phyloP scores from a whole-genome alignment of 2,113 vertebrate species.

The Nyctereutes procyonoides region DNA sequence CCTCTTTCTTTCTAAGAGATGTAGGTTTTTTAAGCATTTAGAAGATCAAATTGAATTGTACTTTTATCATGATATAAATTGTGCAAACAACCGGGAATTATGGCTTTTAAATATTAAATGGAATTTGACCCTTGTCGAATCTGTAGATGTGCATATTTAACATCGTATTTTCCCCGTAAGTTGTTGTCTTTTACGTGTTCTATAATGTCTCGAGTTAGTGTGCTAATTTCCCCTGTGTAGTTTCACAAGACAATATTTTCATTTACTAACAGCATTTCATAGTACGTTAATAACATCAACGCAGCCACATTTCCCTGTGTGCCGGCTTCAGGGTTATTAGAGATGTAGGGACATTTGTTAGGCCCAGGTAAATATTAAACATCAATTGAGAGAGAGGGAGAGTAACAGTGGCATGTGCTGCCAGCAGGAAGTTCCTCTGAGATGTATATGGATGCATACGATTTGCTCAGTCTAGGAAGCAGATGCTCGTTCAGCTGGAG shows the following conservation, averaged over 20 bases:
- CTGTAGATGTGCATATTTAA: conserved; percentile 25
- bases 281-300: background rate
- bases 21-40: background rate
- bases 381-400: background rate
- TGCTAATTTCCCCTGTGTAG: conserved; percentile 1
- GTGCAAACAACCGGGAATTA: conserved; percentile 44
- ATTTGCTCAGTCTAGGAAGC: background rate
- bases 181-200: background rate
- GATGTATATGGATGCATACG: background rate
- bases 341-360: background rate
- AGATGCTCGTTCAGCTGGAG: background rate
- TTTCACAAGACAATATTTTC: conserved; percentile 3
- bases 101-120: conserved; percentile 26
- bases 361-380: conserved; percentile 28
- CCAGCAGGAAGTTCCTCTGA: background rate
- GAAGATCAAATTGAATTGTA: background rate
- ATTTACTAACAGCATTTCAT: conserved; percentile 3
- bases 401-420: background rate
- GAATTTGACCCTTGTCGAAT: background rate
- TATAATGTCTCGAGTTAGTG: background rate
- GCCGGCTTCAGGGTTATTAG: background rate
- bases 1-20: background rate
- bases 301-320: background rate
- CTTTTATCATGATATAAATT: conserved; percentile 13
- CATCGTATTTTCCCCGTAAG: background rate